Conservation (phyloP, 2,888 invertebrate species). For the Oscheius sp. region DNA sequence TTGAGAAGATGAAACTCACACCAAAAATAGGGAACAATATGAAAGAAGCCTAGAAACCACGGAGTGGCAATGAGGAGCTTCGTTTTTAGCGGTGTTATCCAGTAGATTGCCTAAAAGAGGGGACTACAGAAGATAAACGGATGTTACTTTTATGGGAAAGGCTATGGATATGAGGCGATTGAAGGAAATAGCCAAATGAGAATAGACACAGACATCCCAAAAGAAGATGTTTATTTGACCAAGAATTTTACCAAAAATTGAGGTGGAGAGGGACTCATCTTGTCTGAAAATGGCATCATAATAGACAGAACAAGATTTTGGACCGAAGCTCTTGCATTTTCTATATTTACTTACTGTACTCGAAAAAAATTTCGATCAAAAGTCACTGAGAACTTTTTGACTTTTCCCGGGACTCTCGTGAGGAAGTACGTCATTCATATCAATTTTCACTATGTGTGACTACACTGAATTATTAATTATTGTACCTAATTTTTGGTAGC, state of each 20-base stretch:
- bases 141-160: slow-evolving; percentile 43
- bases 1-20: slow-evolving; percentile 10
- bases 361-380: background rate
- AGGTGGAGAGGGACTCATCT: slow-evolving; percentile 29
- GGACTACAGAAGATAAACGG: background rate
- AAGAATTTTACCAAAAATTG: slow-evolving; percentile 39
- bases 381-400: too few relatives aligned
- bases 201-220: slow-evolving; percentile 60
- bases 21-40: slow-evolving; percentile 53
- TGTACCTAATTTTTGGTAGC: too few relatives aligned
- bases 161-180: slow-evolving; percentile 53
- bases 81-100: slow-evolving; percentile 21
- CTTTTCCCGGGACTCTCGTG: too few relatives aligned
- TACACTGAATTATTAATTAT: too few relatives aligned
- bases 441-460: too few relatives aligned
- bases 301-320: background rate
- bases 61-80: slow-evolving; percentile 42
- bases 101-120: background rate
- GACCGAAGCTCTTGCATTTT: too few relatives aligned
- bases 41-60: slow-evolving; percentile 47
- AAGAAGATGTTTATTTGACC: slow-evolving; percentile 58
- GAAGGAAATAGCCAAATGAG: slow-evolving; percentile 53
- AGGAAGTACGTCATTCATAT: too few relatives aligned
- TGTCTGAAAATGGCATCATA: background rate
- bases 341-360: too few relatives aligned